Percentiles rank a stretch among this genome's conserved stretches.
Evolutionary conservation across 2,888 invertebrate genomes (phyloP).

Genomic region (Strigamia maritima): DNA sequence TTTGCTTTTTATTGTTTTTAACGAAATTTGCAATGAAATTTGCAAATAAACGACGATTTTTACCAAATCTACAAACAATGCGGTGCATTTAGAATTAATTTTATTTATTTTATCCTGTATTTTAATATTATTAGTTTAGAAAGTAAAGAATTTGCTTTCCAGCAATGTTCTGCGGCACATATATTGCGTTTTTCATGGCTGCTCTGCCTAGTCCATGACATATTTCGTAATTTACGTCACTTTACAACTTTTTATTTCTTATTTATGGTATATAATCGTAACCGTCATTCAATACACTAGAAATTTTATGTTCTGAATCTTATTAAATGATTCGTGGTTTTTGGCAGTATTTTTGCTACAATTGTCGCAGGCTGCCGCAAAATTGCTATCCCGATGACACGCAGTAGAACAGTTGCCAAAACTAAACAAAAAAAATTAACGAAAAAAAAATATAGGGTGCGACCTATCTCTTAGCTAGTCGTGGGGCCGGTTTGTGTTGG

Average conservation of each 20-base stretch:
- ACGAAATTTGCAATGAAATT: no score
- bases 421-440: not conserved
- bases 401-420: conserved; percentile 5
- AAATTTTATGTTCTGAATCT: not conserved
- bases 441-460: not conserved
- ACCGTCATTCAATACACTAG: not conserved
- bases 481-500: conserved; percentile 15
- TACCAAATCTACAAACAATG: no score
- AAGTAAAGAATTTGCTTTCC: not conserved
- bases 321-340: not conserved
- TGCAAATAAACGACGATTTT: not conserved
- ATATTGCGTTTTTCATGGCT: not conserved
- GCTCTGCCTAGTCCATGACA: not conserved
- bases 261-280: not conserved
- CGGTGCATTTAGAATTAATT: no score
- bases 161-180: not conserved
- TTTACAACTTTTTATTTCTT: not conserved
- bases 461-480: not conserved
- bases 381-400: not conserved
- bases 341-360: not conserved
- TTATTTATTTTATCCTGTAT: not conserved
- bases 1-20: not conserved
- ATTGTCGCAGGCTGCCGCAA: conserved; percentile 15
- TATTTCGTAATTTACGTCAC: conserved; percentile 15
- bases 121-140: not conserved